Evolutionary conservation across 2,888 invertebrate genomes (phyloP), one percentile per base, ranked within the genome.

Genomic region (Dinocampus coccinellae): DNA sequence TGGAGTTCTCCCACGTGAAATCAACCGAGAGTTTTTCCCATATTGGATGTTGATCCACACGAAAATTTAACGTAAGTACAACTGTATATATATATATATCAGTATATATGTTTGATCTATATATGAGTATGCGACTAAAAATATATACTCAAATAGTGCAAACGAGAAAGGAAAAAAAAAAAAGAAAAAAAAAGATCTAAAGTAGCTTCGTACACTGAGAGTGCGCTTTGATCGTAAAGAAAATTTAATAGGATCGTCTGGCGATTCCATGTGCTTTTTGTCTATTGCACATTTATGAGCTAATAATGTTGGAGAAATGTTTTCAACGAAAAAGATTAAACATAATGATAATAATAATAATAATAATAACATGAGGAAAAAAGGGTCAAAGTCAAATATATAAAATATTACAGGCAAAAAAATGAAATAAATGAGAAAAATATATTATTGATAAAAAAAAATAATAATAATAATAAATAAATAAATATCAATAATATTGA

Each of bases 1-100:
- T 36, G 42, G 68, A 57, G 67, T 62, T 60, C 66, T 76, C 76
- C 75, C 76, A 67, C 69, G 75, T 76, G 75, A 73, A 77, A 76
- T 77, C 77, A 74, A 57, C 68, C 55, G 29, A 24, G 53, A 34
- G 64, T 65, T 53, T n/a, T 61, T 39, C 65, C 29, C 20, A 55
- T 55, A 55, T n/a, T 10, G 29, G 29, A 60, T 2, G 42, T 52
- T 26, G 52, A 52, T 60, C 26, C 60, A 52, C 52, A 33, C 11
- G 11, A 29, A 52, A 47, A 68, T 55, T 55, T 67, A n/a, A n/a
- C n/a, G 57, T 57, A 29, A 47, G 47, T 42, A 11, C 4, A 3
- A 7, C 29, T 29, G 29, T 29, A 29, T 7, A 29, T 29, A 7
- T 29, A 29, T 29, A 7, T 29, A 29, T 7, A 29, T 7, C 29